A percentile compares a stretch with the other conserved stretches of the same genome.
phyloP scores from a whole-genome alignment of 2,113 vertebrate species.

The Ondatra zibethicus region DNA sequence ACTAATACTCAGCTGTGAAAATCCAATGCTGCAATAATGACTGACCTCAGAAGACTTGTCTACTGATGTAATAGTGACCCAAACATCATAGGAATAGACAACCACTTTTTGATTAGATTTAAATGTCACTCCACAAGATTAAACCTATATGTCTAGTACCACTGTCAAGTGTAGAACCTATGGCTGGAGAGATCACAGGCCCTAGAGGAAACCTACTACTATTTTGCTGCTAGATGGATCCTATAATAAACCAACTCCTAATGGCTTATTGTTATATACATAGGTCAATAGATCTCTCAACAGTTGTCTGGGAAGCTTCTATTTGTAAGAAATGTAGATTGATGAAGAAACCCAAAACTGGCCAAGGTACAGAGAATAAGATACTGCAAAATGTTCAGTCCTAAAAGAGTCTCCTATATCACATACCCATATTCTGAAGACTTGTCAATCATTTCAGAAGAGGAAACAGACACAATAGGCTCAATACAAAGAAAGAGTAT shows the following conservation, averaged over 20 bases:
- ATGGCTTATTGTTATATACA: too few relatives aligned
- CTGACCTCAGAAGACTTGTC: not conserved
- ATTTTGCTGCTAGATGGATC: not conserved
- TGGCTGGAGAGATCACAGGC: not conserved
- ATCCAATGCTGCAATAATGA: not conserved
- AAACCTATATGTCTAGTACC: not conserved
- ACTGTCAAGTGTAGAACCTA: not conserved
- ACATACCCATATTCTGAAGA: not conserved
- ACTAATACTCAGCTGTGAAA: not conserved
- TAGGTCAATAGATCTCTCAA: not conserved
- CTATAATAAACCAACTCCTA: not conserved
- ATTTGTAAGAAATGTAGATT: not conserved
- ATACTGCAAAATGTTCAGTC: not conserved
- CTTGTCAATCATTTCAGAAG: not conserved
- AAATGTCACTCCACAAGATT: not conserved
- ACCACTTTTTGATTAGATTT: not conserved
- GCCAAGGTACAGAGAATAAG: not conserved
- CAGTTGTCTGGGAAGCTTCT: not conserved
- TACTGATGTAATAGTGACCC: not conserved
- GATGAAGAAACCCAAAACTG: not conserved
- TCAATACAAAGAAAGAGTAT: not conserved
- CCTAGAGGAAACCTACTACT: not conserved
- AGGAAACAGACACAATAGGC: not conserved
- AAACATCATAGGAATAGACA: not conserved
- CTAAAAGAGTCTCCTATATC: not conserved